Percentiles rank a stretch among this genome's conserved stretches.
These are phyloP conservation scores for Oryzias dopingdopingensis DNA, from an alignment of 2,797 vertebrate species.

Conservation along the genomic window DNA sequence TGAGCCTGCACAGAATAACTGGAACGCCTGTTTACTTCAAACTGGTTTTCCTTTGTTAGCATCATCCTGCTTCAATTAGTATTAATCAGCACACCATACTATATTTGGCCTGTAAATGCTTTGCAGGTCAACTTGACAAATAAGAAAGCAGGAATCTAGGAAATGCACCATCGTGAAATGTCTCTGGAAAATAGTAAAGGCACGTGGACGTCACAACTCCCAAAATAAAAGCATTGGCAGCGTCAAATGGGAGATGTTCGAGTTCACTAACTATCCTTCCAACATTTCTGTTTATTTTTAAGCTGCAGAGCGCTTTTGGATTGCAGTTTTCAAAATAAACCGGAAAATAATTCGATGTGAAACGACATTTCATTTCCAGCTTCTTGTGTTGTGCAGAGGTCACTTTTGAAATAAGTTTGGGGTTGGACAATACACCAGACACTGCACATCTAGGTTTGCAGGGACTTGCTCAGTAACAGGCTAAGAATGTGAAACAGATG, in stretches of 20 bases:
- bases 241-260: neutral
- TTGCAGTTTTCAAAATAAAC: no score
- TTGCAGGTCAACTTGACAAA: constrained; percentile 25
- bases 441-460: constrained; percentile 46
- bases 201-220: constrained; percentile 24
- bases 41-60: constrained; percentile 15
- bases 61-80: constrained; percentile 8
- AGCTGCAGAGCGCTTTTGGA: neutral
- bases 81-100: constrained; percentile 2
- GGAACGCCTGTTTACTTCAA: constrained; percentile 21
- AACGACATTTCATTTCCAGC: neutral
- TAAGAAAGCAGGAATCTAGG: constrained; percentile 37
- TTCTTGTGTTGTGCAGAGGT: constrained; percentile 13
- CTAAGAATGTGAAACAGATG: constrained; percentile 64
- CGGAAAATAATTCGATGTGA: no score
- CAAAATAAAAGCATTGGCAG: constrained; percentile 23
- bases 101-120: constrained; percentile 42
- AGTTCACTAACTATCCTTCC: neutral
- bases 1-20: no score
- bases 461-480: constrained; percentile 60
- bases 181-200: constrained; percentile 35
- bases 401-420: constrained; percentile 31
- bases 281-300: neutral
- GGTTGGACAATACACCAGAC: constrained; percentile 18
- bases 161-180: constrained; percentile 43